These are phyloP conservation scores for Chinchilla lanigera DNA, from an alignment of 2,113 vertebrate species.

Conservation along the genomic window DNA sequence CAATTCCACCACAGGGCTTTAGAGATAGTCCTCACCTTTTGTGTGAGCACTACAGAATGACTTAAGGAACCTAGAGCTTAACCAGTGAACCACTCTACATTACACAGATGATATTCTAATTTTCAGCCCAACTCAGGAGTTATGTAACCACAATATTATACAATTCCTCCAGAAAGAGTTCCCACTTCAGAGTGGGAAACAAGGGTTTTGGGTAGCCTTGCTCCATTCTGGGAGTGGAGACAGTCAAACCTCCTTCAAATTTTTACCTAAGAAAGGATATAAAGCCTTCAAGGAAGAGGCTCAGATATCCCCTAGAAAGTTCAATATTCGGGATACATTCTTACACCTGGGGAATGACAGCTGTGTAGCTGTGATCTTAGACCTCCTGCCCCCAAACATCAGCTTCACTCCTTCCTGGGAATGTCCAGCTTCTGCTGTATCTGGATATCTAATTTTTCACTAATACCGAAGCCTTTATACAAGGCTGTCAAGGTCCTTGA, in stretches of 20 bases:
- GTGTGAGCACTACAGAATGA: not conserved
- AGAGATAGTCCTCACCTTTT: not conserved
- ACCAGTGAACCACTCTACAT: not conserved
- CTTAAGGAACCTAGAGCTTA: not conserved
- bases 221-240: too few relatives aligned
- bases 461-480: not conserved
- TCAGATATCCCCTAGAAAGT: not conserved
- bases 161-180: too few relatives aligned
- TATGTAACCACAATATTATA: not conserved
- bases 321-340: not conserved
- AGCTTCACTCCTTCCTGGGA: not conserved
- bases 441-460: not conserved
- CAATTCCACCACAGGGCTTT: not conserved
- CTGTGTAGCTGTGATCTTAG: not conserved
- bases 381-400: not conserved
- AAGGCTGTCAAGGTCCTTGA: not conserved
- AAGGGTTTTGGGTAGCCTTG: too few relatives aligned
- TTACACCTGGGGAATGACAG: not conserved
- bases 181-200: too few relatives aligned
- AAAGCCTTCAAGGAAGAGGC: not conserved
- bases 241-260: not conserved
- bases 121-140: not conserved
- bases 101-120: not conserved
- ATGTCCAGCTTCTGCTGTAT: not conserved
- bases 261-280: not conserved